Evolutionary conservation across 2,113 vertebrate genomes (phyloP).

Genomic region (Turnix velox): DNA sequence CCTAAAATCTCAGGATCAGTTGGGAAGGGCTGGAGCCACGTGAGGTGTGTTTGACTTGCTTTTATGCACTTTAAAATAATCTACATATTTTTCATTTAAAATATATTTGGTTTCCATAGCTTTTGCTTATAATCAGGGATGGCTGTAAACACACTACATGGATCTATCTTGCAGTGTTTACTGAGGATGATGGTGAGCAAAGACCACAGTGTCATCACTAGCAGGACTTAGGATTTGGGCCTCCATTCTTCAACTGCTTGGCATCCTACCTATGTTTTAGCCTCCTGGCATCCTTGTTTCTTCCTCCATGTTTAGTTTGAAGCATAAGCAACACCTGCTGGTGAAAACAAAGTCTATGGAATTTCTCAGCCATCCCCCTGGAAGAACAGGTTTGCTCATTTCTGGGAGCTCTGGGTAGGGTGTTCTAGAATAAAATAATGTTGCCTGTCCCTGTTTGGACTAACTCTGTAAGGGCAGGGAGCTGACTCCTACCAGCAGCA

Average conservation of each 20-base stretch:
- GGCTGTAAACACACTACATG: neutral
- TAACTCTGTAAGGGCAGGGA: neutral
- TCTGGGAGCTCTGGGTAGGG: neutral
- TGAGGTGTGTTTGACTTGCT: neutral
- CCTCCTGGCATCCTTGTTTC: neutral
- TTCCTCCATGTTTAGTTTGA: neutral
- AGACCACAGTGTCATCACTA: neutral
- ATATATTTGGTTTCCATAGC: neutral
- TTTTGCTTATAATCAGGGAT: neutral
- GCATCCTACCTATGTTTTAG: neutral
- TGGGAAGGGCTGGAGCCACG: neutral
- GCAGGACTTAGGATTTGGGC: neutral
- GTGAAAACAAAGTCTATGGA: neutral
- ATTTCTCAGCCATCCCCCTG: neutral
- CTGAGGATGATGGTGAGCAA: neutral
- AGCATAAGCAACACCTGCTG: conserved; percentile 50
- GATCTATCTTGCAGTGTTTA: neutral
- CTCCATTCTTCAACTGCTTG: neutral
- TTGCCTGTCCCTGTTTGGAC: neutral
- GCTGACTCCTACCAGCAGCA: neutral
- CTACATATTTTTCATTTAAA: neutral
- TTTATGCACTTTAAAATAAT: neutral
- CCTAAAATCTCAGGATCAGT: neutral
- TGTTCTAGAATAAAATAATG: neutral
- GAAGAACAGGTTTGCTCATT: conserved; percentile 1